Percentiles rank a stretch among this genome's conserved stretches.
These are phyloP conservation scores for Scleropages formosus DNA, from an alignment of 2,797 vertebrate species.

Conservation along the genomic window DNA sequence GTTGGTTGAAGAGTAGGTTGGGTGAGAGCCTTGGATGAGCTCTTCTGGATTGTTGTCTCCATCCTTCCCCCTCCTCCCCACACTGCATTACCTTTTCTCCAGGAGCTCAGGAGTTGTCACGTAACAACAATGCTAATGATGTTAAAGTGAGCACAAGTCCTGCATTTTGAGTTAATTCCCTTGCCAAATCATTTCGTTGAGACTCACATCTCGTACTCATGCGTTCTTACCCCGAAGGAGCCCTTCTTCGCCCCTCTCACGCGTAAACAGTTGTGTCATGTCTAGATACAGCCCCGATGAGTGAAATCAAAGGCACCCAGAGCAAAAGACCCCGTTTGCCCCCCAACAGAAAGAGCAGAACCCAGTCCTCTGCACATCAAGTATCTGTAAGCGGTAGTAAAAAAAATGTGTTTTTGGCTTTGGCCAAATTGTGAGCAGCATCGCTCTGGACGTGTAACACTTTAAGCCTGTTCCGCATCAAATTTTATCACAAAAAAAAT, in stretches of 20 bases:
- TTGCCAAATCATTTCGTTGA: not conserved
- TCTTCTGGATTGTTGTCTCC: conserved; percentile 29
- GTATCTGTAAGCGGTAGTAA: too few relatives aligned
- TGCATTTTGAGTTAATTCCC: conserved; percentile 26
- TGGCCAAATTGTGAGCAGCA: conserved; percentile 51
- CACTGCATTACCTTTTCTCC: conserved; percentile 38
- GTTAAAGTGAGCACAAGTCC: conserved; percentile 27
- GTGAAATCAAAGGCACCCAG: not conserved
- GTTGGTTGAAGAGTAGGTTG: not conserved
- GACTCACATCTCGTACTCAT: too few relatives aligned
- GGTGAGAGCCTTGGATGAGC: conserved; percentile 19
- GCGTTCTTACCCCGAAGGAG: not conserved
- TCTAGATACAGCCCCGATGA: not conserved
- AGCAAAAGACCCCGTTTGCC: not conserved
- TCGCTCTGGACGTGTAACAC: conserved; percentile 30
- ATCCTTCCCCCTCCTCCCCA: not conserved
- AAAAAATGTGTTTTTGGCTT: conserved; percentile 49
- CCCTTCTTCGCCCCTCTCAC: not conserved
- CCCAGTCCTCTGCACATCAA: too few relatives aligned
- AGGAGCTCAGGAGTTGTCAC: conserved; percentile 31
- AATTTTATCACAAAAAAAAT: conserved; percentile 52
- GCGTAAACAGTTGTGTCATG: not conserved
- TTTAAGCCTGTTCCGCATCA: conserved; percentile 55
- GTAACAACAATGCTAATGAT: conserved; percentile 36
- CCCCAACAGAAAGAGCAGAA: not conserved